Conservation (phyloP, 2,797 vertebrate genomes). For the Saxicola maurus region DNA sequence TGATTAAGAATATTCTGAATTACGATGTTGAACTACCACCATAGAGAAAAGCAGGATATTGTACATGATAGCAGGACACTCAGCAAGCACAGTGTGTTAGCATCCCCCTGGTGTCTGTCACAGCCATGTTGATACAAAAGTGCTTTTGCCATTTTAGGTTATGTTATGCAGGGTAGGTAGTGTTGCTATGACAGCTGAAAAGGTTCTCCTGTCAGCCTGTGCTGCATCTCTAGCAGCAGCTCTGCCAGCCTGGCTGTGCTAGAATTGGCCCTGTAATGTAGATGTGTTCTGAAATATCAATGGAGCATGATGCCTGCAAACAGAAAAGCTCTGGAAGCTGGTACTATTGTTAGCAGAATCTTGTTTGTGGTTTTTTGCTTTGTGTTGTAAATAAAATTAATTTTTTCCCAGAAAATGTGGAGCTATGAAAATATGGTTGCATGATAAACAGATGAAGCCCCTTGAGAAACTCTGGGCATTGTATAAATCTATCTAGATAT, state of each 20-base stretch:
- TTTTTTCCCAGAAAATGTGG: background rate
- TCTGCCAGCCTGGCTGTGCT: background rate
- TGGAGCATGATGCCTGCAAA: background rate
- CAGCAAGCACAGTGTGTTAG: background rate
- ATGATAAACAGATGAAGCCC: background rate
- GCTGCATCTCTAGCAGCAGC: background rate
- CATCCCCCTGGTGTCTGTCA: background rate
- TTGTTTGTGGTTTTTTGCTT: background rate
- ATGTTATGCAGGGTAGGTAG: background rate
- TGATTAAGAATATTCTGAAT: background rate
- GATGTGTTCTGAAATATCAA: constrained; percentile 25
- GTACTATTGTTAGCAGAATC: background rate
- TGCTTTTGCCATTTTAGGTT: background rate
- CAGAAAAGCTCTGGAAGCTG: background rate
- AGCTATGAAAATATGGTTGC: background rate
- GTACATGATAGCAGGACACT: background rate
- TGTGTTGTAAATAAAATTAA: background rate
- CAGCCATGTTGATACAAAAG: background rate
- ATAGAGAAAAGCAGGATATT: background rate
- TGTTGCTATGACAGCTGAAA: constrained; percentile 43
- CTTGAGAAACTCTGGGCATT: background rate
- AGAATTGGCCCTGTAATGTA: background rate
- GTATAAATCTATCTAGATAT: background rate
- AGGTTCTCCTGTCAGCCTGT: constrained; percentile 1
- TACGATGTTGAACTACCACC: background rate